These are phyloP conservation scores for Poecilia wingei DNA, from an alignment of 2,797 vertebrate species.

Conservation along the genomic window DNA sequence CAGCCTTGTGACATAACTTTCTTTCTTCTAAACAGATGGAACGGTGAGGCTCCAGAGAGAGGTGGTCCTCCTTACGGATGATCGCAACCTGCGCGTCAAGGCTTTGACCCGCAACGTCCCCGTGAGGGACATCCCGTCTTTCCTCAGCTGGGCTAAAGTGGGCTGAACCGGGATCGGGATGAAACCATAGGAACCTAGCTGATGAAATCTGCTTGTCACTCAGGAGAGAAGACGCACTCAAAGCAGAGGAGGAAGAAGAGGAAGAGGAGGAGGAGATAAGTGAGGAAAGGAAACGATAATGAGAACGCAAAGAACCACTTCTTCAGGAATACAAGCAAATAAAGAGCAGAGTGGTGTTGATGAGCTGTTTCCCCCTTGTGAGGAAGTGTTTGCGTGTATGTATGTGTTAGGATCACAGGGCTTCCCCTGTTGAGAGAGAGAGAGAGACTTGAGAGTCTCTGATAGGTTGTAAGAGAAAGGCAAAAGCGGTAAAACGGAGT, in stretches of 20 bases:
- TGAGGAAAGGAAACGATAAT: slow-evolving; percentile 41
- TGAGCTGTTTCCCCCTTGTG: slow-evolving; percentile 51
- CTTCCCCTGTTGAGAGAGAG: slow-evolving; percentile 48
- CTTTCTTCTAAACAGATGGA: slow-evolving; percentile 75
- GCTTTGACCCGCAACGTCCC: slow-evolving; percentile 96
- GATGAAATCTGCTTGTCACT: slow-evolving; percentile 84
- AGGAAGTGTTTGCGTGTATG: slow-evolving; percentile 61
- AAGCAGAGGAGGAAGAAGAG: slow-evolving; percentile 50
- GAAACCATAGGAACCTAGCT: slow-evolving; percentile 61
- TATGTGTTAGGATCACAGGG: slow-evolving; percentile 64
- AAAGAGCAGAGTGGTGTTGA: slow-evolving; percentile 55
- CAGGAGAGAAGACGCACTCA: slow-evolving; percentile 76
- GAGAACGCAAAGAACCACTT: slow-evolving; percentile 49
- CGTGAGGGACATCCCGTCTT: slow-evolving; percentile 94
- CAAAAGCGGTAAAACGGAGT: slow-evolving; percentile 21
- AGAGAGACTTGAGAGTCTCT: slow-evolving; percentile 56
- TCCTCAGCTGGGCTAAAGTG: slow-evolving; percentile 91
- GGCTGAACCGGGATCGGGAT: slow-evolving; percentile 83
- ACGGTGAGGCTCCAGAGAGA: slow-evolving; percentile 92
- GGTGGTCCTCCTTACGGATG: slow-evolving; percentile 96
- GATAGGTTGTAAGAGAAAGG: slow-evolving; percentile 42
- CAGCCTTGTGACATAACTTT: background rate
- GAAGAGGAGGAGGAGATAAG: slow-evolving; percentile 10
- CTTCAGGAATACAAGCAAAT: slow-evolving; percentile 51
- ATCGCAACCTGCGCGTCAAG: slow-evolving; percentile 97